phyloP scores from a whole-genome alignment of 2,113 vertebrate species.

The Oncorhynchus kisutch region DNA sequence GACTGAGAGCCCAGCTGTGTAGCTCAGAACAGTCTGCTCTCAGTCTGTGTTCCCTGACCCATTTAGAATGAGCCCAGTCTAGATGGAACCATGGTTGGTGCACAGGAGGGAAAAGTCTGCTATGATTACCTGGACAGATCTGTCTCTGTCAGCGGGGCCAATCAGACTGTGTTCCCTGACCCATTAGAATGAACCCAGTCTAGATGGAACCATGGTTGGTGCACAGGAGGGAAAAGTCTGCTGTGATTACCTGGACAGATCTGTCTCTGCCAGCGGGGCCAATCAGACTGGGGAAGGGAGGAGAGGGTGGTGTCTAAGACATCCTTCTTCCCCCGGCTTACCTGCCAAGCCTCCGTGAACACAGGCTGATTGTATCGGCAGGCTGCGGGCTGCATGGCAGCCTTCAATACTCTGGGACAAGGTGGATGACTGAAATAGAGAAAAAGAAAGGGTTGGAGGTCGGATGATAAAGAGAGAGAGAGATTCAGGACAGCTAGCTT shows the following conservation, averaged over 20 bases:
- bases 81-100: slow-evolving; percentile 20
- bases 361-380: slow-evolving; percentile 28
- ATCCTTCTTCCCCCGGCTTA: slow-evolving; percentile 35
- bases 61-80: slow-evolving; percentile 21
- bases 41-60: neutral
- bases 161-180: slow-evolving; percentile 1
- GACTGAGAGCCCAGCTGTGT: neutral
- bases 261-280: slow-evolving; percentile 22
- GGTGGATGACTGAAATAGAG: slow-evolving; percentile 33
- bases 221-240: slow-evolving; percentile 10
- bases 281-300: neutral
- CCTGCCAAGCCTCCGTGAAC: slow-evolving; percentile 35
- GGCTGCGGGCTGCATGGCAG: slow-evolving; percentile 23
- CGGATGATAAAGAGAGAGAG: neutral
- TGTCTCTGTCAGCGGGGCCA: slow-evolving; percentile 21
- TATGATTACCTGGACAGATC: slow-evolving; percentile 17
- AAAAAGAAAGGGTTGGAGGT: slow-evolving; percentile 9
- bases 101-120: slow-evolving; percentile 9
- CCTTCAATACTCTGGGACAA: slow-evolving; percentile 29
- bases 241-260: slow-evolving; percentile 17
- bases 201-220: slow-evolving; percentile 13
- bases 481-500: slow-evolving; percentile 26
- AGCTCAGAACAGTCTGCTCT: neutral
- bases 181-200: neutral
- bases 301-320: slow-evolving; percentile 18